Percentiles rank a stretch among this genome's conserved stretches.
Evolutionary conservation across 2,113 vertebrate genomes (phyloP).

Genomic region (Haliaeetus leucogaster): DNA sequence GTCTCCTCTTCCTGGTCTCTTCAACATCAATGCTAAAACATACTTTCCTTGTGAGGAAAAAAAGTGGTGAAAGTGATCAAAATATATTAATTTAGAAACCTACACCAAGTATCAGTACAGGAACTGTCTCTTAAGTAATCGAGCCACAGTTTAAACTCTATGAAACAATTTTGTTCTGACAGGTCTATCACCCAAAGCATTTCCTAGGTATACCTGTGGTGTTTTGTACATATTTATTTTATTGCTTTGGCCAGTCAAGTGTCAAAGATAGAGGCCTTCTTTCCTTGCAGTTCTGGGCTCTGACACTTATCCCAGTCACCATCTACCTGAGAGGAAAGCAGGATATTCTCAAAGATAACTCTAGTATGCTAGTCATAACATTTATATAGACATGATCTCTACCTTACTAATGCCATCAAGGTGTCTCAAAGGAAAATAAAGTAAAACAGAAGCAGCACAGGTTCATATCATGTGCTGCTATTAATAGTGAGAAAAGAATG

Average conservation of each 20-base stretch:
- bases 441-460: neutral
- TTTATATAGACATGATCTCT: neutral
- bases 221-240: neutral
- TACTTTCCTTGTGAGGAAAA: neutral
- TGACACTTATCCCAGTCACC: neutral
- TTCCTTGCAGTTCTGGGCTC: neutral
- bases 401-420: neutral
- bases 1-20: neutral
- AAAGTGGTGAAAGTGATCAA: neutral
- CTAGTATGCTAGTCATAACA: neutral
- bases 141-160: neutral
- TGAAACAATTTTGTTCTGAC: neutral
- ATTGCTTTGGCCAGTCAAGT: neutral
- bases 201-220: neutral
- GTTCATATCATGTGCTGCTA: neutral
- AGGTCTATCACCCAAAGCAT: neutral
- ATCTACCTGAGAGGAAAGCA: neutral
- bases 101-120: neutral
- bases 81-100: neutral
- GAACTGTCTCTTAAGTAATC: neutral
- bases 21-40: neutral
- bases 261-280: neutral
- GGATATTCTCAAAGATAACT: neutral
- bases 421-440: neutral
- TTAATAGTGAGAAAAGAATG: neutral